Conservation (phyloP, 2,797 vertebrate species). For the Nothura maculosa region DNA sequence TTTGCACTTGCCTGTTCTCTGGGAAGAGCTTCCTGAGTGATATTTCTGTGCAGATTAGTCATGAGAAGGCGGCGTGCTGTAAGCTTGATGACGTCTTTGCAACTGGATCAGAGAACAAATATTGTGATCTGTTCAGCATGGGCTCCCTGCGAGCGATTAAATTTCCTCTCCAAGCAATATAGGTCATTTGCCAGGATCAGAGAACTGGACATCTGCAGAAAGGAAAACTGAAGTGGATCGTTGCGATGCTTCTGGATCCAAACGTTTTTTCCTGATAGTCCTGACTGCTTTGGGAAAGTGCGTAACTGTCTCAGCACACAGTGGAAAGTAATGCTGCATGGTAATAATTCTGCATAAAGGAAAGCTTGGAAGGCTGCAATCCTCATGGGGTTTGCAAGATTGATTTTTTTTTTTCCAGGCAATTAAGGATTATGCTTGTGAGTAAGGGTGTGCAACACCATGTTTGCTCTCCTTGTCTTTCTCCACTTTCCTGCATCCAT, state of each 20-base stretch:
- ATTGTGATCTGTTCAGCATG: constrained; percentile 44
- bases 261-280: neutral
- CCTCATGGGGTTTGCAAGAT: neutral
- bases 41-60: constrained; percentile 70
- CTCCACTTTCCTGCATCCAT: neutral
- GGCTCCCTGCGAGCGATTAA: neutral
- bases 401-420: constrained; percentile 1
- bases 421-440: neutral
- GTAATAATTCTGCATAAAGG: neutral
- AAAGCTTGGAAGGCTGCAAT: neutral
- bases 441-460: neutral
- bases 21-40: constrained; percentile 47
- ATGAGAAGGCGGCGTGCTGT: neutral
- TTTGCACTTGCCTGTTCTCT: neutral
- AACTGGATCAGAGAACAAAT: constrained; percentile 58
- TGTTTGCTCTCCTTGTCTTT: neutral
- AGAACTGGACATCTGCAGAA: neutral
- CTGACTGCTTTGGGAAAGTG: neutral
- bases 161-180: constrained; percentile 25
- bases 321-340: neutral
- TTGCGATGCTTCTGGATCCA: neutral
- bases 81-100: constrained; percentile 58
- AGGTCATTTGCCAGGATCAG: neutral
- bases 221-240: neutral
- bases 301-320: neutral